phyloP scores from a whole-genome alignment of 2,888 invertebrate genomes.

The Agrilus biguttatus region DNA sequence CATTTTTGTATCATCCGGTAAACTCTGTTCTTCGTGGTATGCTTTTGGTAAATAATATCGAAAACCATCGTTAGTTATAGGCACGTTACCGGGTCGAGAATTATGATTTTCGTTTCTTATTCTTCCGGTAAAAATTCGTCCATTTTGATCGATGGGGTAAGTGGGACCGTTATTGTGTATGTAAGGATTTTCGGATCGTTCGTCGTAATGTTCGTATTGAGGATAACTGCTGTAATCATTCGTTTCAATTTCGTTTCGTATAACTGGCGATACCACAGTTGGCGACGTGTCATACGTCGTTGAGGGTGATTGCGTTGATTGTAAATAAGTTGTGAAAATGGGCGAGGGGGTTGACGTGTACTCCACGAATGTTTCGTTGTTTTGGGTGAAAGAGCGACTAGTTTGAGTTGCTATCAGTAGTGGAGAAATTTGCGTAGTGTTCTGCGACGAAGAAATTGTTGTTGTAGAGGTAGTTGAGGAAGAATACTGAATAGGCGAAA shows the following conservation, averaged over 20 bases:
- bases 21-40: constrained; percentile 69
- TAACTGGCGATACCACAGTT: constrained; percentile 24
- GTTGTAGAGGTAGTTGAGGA: constrained; percentile 16
- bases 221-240: constrained; percentile 21
- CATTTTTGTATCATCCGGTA: constrained; percentile 41
- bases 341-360: constrained; percentile 5
- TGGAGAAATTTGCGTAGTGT: constrained; percentile 8
- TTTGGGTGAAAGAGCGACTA: background rate
- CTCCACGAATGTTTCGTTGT: constrained; percentile 4
- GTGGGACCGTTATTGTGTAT: constrained; percentile 29
- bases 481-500: constrained; percentile 9
- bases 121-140: constrained; percentile 22
- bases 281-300: background rate
- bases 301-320: constrained; percentile 2
- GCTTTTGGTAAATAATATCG: constrained; percentile 72
- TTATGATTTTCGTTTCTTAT: constrained; percentile 39
- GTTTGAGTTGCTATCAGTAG: constrained; percentile 18
- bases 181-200: constrained; percentile 17
- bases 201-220: constrained; percentile 22
- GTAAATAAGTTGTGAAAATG: constrained; percentile 1
- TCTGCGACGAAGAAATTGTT: constrained; percentile 8
- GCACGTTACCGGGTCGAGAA: constrained; percentile 56
- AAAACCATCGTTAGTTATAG: constrained; percentile 66
- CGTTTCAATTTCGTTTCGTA: constrained; percentile 13
- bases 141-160: constrained; percentile 26